These are phyloP conservation scores for Anomalospiza imberbis DNA, from an alignment of 2,797 vertebrate species.

Conservation along the genomic window DNA sequence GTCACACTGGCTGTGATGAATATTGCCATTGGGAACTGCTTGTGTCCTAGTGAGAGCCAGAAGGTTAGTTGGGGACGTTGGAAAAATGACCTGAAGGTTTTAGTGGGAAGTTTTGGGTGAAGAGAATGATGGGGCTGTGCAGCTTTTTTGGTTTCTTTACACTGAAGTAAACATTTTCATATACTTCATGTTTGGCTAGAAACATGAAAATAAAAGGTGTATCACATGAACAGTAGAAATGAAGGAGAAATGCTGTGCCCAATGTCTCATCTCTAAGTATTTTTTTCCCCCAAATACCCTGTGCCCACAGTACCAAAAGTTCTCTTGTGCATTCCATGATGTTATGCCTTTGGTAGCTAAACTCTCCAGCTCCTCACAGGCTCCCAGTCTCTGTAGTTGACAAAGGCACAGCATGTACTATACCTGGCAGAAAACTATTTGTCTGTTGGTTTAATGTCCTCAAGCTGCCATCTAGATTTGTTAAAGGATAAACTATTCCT, in stretches of 20 bases:
- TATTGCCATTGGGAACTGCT: not conserved
- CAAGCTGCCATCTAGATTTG: not conserved
- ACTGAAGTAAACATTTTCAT: not conserved
- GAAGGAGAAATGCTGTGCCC: not conserved
- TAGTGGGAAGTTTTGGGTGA: not conserved
- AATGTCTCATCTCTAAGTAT: not conserved
- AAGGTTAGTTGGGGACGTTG: not conserved
- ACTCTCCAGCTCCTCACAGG: not conserved
- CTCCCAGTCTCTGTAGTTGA: not conserved
- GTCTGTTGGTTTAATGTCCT: not conserved
- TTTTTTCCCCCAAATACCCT: not conserved
- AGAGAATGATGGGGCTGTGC: not conserved
- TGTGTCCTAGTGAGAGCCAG: fast-evolving
- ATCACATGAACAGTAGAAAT: not conserved
- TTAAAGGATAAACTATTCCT: not conserved
- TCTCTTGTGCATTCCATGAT: not conserved
- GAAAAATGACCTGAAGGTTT: not conserved
- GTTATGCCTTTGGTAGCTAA: not conserved
- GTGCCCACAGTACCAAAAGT: not conserved
- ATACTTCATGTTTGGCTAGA: not conserved
- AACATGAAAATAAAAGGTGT: not conserved
- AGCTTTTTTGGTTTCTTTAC: not conserved
- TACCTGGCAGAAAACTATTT: not conserved
- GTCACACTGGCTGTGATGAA: not conserved
- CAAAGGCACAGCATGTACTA: not conserved